Conservation (phyloP, 2,113 vertebrate species). For the Malurus elegans region DNA sequence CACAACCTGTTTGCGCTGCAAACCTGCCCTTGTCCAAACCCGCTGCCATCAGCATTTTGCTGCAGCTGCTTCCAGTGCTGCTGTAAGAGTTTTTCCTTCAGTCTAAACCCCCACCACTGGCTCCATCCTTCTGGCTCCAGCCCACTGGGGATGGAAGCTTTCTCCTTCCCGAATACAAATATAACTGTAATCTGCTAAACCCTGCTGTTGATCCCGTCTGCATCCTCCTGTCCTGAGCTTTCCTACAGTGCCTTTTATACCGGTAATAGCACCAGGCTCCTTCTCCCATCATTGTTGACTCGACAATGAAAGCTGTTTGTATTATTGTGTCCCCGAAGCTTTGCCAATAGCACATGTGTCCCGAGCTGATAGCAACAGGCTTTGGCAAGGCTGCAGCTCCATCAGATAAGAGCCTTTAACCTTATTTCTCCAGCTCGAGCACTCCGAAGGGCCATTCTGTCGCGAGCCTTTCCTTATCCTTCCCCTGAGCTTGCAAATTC, state of each 20-base stretch:
- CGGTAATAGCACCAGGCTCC: conserved; percentile 53
- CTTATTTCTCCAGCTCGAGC: conserved; percentile 36
- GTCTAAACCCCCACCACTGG: background rate
- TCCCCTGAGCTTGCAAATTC: background rate
- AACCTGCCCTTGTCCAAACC: background rate
- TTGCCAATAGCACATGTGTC: conserved; percentile 80
- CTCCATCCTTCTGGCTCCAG: conserved; percentile 46
- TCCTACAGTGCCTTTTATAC: conserved; percentile 46
- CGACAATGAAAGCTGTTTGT: conserved; percentile 71
- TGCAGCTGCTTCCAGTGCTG: conserved; percentile 14
- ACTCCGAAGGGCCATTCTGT: background rate
- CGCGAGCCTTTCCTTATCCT: background rate
- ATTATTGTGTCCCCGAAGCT: conserved; percentile 71
- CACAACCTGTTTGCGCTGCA: background rate
- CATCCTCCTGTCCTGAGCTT: conserved; percentile 58
- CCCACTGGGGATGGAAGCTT: conserved; percentile 30
- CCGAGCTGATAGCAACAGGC: conserved; percentile 81
- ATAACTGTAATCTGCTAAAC: conserved; percentile 32
- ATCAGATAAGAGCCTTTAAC: conserved; percentile 70
- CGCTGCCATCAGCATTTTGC: conserved; percentile 30
- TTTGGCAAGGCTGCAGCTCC: conserved; percentile 67
- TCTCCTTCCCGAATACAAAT: conserved; percentile 57
- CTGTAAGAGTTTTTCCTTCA: background rate
- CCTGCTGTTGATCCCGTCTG: conserved; percentile 44
- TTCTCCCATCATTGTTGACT: conserved; percentile 71